Evolutionary conservation across 2,113 vertebrate species (phyloP).

Genomic region (Arenaria interpres): DNA sequence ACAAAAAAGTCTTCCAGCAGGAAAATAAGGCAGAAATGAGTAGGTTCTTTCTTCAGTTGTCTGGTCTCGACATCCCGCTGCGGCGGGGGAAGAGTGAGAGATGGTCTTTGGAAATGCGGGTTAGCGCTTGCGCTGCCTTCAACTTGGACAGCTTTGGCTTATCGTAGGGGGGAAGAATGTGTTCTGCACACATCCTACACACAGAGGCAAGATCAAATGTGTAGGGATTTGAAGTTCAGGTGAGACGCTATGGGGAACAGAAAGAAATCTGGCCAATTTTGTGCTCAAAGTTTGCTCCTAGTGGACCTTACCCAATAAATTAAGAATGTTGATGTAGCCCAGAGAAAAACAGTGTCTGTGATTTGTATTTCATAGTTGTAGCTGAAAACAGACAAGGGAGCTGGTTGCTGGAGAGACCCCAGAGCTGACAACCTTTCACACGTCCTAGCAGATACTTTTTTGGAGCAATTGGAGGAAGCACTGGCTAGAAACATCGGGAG

Average conservation of each 20-base stretch:
- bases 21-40: not conserved
- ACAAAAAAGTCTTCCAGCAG: not conserved
- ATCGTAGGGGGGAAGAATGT: fast-evolving
- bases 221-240: not conserved
- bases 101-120: not conserved
- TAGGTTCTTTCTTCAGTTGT: not conserved
- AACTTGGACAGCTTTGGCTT: not conserved
- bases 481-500: not conserved
- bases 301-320: not conserved
- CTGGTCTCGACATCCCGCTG: not conserved
- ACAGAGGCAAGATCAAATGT: fast-evolving
- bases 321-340: not conserved
- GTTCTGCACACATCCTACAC: not conserved
- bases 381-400: not conserved
- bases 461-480: not conserved
- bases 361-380: not conserved
- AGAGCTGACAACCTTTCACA: not conserved
- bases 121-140: not conserved
- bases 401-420: not conserved
- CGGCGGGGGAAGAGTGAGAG: not conserved
- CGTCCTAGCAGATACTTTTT: not conserved
- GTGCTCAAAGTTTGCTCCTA: not conserved
- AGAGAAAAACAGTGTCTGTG: not conserved
- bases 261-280: not conserved
- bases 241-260: not conserved